A percentile compares a stretch with the other conserved stretches of the same genome.
Evolutionary conservation across 1,140 invertebrate species (phyloP).

Genomic region (Orussus abietinus): DNA sequence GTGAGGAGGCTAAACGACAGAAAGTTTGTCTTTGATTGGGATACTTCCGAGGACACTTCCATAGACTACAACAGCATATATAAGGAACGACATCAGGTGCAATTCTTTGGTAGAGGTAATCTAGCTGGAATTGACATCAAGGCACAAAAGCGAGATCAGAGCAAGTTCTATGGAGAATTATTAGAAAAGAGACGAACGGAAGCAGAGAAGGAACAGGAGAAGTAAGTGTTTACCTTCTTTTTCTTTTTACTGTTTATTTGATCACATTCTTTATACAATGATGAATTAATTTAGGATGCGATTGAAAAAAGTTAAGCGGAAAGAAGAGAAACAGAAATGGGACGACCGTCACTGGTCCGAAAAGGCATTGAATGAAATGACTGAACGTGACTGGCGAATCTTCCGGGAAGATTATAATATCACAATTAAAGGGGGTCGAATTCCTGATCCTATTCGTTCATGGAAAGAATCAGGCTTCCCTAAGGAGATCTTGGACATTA

Average conservation of each 20-base stretch:
- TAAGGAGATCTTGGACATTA: slow-evolving; percentile 89
- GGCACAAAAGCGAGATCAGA: slow-evolving; percentile 95
- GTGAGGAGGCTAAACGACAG: slow-evolving; percentile 92
- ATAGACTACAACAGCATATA: slow-evolving; percentile 97
- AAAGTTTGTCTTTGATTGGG: slow-evolving; percentile 99
- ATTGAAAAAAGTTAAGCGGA: slow-evolving; percentile 89
- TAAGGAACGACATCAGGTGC: slow-evolving; percentile 92
- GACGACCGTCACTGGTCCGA: slow-evolving; percentile 99
- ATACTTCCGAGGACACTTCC: slow-evolving; percentile 96
- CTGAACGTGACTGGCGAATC: slow-evolving; percentile 98
- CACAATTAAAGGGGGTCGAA: slow-evolving; percentile 94
- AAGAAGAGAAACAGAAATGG: slow-evolving; percentile 98
- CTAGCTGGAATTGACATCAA: slow-evolving; percentile 97
- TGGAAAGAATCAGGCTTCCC: slow-evolving; percentile 96
- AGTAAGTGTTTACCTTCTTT: slow-evolving; percentile 54
- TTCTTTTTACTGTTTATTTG: too few species aligned
- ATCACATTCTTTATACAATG: not conserved
- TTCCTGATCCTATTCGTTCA: slow-evolving; percentile 91
- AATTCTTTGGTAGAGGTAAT: slow-evolving; percentile 97
- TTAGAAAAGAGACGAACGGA: slow-evolving; percentile 93
- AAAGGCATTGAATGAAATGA: slow-evolving; percentile 93
- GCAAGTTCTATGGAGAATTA: slow-evolving; percentile 96
- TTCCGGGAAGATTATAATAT: slow-evolving; percentile 99
- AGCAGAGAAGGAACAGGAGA: slow-evolving; percentile 97
- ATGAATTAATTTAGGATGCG: slow-evolving; percentile 59